A percentile compares a stretch with the other conserved stretches of the same genome.
Conservation (phyloP, 2,888 invertebrate species). For the Xanthia togata region DNA sequence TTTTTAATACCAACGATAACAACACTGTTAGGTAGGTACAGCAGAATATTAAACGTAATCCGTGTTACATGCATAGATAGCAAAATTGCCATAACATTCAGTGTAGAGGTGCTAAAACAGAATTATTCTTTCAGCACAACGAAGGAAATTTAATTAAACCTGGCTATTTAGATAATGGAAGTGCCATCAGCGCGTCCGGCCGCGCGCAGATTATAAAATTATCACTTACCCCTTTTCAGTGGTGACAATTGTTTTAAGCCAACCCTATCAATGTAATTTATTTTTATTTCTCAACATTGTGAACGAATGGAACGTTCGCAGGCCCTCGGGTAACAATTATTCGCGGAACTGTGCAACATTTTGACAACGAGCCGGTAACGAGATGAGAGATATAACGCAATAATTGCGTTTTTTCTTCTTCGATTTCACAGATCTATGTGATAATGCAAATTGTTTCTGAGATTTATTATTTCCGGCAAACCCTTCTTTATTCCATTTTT, state of each 20-base stretch:
- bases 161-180: constrained; percentile 82
- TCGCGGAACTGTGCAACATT: constrained; percentile 35
- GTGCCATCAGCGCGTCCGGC: constrained; percentile 72
- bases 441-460: constrained; percentile 11
- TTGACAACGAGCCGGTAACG: constrained; percentile 40
- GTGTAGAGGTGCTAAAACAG: constrained; percentile 43
- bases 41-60: background rate
- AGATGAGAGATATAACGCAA: constrained; percentile 37
- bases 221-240: constrained; percentile 73
- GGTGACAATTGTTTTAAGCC: constrained; percentile 70
- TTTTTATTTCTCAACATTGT: constrained; percentile 61
- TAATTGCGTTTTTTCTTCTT: constrained; percentile 33
- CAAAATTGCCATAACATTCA: constrained; percentile 19
- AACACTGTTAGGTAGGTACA: background rate
- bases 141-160: constrained; percentile 73
- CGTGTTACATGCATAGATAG: constrained; percentile 17
- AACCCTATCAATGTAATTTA: constrained; percentile 68
- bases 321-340: constrained; percentile 39
- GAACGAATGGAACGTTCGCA: constrained; percentile 27
- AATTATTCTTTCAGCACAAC: constrained; percentile 59
- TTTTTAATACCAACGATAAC: background rate
- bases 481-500: background rate
- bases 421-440: background rate
- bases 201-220: constrained; percentile 74
- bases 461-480: background rate